Percentiles rank a stretch among this genome's conserved stretches.
phyloP scores from a whole-genome alignment of 2,888 invertebrate species.

The Phyto melanocephala region DNA sequence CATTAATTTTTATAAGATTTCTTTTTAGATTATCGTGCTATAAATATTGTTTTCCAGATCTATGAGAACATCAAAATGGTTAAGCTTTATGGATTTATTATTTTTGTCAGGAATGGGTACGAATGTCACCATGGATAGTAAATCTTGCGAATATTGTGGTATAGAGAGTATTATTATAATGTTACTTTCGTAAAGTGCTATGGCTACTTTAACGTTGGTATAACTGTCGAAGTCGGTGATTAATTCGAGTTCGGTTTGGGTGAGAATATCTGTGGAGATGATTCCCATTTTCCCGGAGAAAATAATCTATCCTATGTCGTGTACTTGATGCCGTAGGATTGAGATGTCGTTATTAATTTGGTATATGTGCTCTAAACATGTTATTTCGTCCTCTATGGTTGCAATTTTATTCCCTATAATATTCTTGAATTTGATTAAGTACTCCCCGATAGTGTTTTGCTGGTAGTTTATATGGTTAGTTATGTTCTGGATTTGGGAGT shows the following conservation, averaged over 20 bases:
- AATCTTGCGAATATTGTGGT: constrained; percentile 18
- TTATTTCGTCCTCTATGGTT: background rate
- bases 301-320: constrained; percentile 54
- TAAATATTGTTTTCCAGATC: constrained; percentile 35
- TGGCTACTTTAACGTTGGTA: constrained; percentile 38
- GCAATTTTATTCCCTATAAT: background rate
- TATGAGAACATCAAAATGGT: constrained; percentile 21
- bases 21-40: constrained; percentile 20
- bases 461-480: background rate
- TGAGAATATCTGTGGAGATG: constrained; percentile 56
- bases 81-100: constrained; percentile 35
- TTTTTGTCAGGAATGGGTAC: constrained; percentile 18
- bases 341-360: background rate
- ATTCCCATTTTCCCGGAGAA: constrained; percentile 62
- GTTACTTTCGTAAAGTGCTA: constrained; percentile 36
- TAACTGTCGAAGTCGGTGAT: constrained; percentile 60
- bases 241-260: constrained; percentile 44
- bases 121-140: constrained; percentile 26
- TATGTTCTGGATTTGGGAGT: background rate
- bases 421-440: background rate
- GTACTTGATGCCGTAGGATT: background rate
- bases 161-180: constrained; percentile 38
- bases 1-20: constrained; percentile 24
- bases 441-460: background rate
- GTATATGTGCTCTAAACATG: background rate